Conservation (phyloP, 2,888 invertebrate genomes). For the Aleiodes leptofemur region DNA sequence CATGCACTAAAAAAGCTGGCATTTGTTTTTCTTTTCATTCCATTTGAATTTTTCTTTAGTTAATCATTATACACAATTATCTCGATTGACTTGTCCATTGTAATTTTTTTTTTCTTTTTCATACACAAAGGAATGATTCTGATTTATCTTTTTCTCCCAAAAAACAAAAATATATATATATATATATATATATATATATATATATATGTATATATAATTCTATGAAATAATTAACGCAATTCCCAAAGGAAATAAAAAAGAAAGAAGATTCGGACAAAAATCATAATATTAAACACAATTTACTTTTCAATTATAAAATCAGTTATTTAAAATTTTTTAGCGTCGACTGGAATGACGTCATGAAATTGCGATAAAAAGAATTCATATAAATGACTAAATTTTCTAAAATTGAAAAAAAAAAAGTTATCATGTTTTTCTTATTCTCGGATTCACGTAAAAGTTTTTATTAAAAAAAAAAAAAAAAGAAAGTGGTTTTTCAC, state of each 20-base stretch:
- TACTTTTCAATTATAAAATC: conserved; percentile 22
- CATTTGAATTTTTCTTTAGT: conserved; percentile 13
- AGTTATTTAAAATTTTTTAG: conserved; percentile 5
- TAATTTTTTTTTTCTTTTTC: conserved; percentile 16
- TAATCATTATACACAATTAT: conserved; percentile 41
- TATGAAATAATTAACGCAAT: conserved; percentile 35
- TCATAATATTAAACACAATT: conserved; percentile 38
- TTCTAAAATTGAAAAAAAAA: conserved; percentile 46
- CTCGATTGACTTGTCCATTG: conserved; percentile 37
- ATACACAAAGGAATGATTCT: conserved; percentile 33
- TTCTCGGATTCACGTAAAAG: conserved; percentile 22
- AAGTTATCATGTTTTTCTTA: background rate
- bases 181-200: no score
- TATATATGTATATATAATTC: no score
- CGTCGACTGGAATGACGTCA: conserved; percentile 38
- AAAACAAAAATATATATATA: no score
- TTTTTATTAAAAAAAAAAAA: background rate
- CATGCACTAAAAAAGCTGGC: conserved; percentile 44
- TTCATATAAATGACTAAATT: conserved; percentile 21
- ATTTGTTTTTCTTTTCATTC: conserved; percentile 17
- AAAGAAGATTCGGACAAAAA: conserved; percentile 28
- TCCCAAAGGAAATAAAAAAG: conserved; percentile 40
- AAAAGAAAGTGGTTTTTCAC: background rate
- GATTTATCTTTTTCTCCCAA: background rate
- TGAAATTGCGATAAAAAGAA: conserved; percentile 28